A percentile compares a stretch with the other conserved stretches of the same genome.
Evolutionary conservation across 2,797 vertebrate species (phyloP).

Genomic region (Hemitrygon akajei): DNA sequence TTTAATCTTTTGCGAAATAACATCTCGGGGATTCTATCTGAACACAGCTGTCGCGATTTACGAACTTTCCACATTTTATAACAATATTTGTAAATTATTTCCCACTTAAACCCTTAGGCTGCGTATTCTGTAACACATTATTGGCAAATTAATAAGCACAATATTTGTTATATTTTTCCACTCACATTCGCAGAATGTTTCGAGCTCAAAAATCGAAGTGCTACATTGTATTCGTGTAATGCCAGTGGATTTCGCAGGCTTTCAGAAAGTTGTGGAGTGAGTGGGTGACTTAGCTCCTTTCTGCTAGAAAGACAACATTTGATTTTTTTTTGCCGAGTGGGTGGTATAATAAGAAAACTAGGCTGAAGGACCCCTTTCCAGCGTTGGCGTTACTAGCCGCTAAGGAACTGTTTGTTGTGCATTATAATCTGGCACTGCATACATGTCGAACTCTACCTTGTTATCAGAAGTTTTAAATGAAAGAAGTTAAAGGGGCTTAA

Average conservation of each 20-base stretch:
- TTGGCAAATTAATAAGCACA: neutral
- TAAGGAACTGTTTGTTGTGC: neutral
- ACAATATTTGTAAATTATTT: neutral
- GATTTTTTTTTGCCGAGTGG: slow-evolving; percentile 7
- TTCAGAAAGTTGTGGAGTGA: neutral
- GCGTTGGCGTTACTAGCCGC: neutral
- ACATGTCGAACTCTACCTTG: neutral
- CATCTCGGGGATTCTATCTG: neutral
- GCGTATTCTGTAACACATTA: neutral
- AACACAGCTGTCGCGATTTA: neutral
- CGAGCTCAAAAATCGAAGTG: neutral
- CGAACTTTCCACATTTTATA: neutral
- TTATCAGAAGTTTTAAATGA: neutral
- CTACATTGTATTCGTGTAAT: neutral
- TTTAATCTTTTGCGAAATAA: neutral
- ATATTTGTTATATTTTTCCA: neutral
- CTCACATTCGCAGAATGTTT: neutral
- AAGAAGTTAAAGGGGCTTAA: neutral
- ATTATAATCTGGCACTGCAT: neutral
- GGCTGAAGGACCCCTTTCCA: neutral
- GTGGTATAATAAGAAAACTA: slow-evolving; percentile 16
- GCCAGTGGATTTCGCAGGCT: neutral
- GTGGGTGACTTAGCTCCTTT: neutral
- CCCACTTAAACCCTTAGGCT: neutral
- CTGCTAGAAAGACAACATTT: slow-evolving; percentile 19